Evolutionary conservation across 2,797 vertebrate genomes (phyloP).

Genomic region (Schizothorax lantsangensis): DNA sequence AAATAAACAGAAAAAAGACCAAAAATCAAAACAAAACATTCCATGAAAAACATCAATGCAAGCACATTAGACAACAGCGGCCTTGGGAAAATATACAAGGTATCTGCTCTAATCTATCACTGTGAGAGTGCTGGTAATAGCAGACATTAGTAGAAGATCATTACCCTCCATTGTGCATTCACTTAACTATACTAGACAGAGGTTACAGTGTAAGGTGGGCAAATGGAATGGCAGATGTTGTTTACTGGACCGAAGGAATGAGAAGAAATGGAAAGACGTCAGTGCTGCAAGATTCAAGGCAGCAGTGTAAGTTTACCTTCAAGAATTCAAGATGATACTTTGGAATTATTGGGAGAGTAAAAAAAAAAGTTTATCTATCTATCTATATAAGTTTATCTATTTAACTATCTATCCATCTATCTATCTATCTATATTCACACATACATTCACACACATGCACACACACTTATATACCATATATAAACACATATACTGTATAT

Average conservation of each 20-base stretch:
- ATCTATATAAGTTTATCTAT: background rate
- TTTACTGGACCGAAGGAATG: conserved; percentile 63
- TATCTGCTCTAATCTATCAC: conserved; percentile 63
- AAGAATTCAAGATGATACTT: conserved; percentile 7
- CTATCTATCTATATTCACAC: no score
- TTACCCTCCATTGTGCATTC: conserved; percentile 68
- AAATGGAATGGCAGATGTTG: conserved; percentile 67
- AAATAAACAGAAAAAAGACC: conserved; percentile 34
- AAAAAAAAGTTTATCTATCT: background rate
- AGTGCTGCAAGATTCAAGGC: conserved; percentile 38
- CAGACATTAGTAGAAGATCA: conserved; percentile 69
- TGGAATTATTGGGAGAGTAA: background rate
- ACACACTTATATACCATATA: no score
- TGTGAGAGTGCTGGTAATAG: conserved; percentile 63
- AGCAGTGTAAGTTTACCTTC: conserved; percentile 20
- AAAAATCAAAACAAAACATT: conserved; percentile 36
- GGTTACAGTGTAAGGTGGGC: conserved; percentile 63
- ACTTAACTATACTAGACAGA: conserved; percentile 67
- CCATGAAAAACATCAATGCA: conserved; percentile 43
- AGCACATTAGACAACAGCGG: conserved; percentile 49
- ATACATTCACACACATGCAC: no score
- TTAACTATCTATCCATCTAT: background rate
- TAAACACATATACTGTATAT: no score
- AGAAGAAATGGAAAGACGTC: conserved; percentile 56
- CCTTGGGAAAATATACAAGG: conserved; percentile 61